Conservation (phyloP, 2,797 vertebrate species). For the Phoeniculus purpureus region DNA sequence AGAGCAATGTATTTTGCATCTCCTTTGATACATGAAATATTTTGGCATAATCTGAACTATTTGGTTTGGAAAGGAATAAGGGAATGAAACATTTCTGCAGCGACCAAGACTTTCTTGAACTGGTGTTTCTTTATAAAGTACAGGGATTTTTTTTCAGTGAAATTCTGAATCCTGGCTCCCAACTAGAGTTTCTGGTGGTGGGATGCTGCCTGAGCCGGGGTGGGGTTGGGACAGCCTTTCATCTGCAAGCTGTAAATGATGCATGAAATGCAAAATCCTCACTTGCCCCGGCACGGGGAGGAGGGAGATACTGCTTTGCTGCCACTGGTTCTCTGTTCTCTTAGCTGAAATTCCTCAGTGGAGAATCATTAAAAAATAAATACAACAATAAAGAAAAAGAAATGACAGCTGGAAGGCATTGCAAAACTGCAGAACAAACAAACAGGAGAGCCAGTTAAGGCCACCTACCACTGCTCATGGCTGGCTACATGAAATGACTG, state of each 20-base stretch:
- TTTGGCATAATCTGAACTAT: neutral
- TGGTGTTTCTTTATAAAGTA: neutral
- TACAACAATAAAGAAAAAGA: slow-evolving; percentile 17
- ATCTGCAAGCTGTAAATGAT: slow-evolving; percentile 54
- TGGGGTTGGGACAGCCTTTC: neutral
- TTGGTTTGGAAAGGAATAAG: slow-evolving; percentile 25
- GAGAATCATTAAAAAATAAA: slow-evolving; percentile 65
- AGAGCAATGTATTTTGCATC: neutral
- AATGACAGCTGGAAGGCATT: slow-evolving; percentile 50
- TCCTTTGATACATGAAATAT: neutral
- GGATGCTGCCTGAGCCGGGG: neutral
- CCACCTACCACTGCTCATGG: neutral
- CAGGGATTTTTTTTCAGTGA: neutral
- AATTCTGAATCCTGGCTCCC: neutral
- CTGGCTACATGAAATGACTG: neutral
- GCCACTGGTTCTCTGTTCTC: slow-evolving; percentile 18
- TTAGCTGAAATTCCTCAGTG: slow-evolving; percentile 50
- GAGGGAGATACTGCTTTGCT: slow-evolving; percentile 11
- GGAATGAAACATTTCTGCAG: neutral
- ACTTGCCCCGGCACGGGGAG: neutral
- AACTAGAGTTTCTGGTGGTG: neutral
- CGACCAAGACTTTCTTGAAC: neutral
- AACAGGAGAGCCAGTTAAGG: neutral
- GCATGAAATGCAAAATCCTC: slow-evolving; percentile 53
- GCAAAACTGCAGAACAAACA: slow-evolving; percentile 55